phyloP scores from a whole-genome alignment of 2,113 vertebrate genomes.

The Tympanuchus pallidicinctus region DNA sequence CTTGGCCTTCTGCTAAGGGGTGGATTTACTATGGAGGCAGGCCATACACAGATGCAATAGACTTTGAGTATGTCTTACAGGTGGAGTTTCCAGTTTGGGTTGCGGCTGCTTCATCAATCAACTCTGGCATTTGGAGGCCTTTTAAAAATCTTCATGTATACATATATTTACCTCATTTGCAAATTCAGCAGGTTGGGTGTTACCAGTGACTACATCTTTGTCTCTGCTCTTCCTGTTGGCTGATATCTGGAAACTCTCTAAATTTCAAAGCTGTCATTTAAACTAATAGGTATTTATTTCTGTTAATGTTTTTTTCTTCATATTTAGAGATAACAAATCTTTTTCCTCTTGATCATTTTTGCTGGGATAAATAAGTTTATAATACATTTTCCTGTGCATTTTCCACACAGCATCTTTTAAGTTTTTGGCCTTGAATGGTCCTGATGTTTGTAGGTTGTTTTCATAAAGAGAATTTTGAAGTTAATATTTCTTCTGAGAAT shows the following conservation, averaged over 20 bases:
- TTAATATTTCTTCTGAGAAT: neutral
- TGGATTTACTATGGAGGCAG: neutral
- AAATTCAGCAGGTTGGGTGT: neutral
- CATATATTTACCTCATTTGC: neutral
- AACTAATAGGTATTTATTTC: neutral
- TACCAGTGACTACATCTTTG: neutral
- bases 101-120: neutral
- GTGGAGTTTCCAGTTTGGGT: neutral
- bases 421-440: neutral
- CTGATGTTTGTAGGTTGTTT: neutral
- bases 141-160: neutral
- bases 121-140: neutral
- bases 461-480: neutral
- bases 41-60: neutral
- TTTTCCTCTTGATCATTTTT: neutral
- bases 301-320: neutral
- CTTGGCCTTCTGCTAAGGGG: neutral
- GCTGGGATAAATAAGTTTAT: neutral
- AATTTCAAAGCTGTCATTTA: neutral
- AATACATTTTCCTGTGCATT: neutral
- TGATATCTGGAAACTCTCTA: neutral
- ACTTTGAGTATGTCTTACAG: neutral
- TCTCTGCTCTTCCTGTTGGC: neutral
- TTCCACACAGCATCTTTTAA: neutral
- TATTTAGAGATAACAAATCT: neutral